phyloP scores from a whole-genome alignment of 1,140 invertebrate genomes.

The Drosophila equinoxialis region DNA sequence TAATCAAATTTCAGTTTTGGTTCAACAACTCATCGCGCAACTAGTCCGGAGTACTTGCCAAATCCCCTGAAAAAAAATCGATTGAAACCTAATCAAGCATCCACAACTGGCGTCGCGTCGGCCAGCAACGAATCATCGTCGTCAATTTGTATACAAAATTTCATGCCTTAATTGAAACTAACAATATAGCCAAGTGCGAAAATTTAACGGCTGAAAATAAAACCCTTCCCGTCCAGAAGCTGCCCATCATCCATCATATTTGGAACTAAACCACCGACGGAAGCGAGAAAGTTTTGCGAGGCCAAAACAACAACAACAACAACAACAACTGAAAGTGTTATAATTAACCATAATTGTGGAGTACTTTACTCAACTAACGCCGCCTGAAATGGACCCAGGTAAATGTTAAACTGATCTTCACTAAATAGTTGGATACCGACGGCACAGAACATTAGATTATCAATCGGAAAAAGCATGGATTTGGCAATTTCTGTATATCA shows the following conservation, averaged over 20 bases:
- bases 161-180: slow-evolving; percentile 79
- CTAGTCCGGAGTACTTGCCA: slow-evolving; percentile 8
- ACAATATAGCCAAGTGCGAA: slow-evolving; percentile 75
- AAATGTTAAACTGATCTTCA: slow-evolving; percentile 9
- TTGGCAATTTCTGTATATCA: no score
- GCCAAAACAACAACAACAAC: slow-evolving; percentile 4
- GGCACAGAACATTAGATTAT: not conserved
- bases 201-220: slow-evolving; percentile 65
- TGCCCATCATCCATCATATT: not conserved
- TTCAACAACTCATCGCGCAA: slow-evolving; percentile 49
- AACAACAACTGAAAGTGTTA: slow-evolving; percentile 27
- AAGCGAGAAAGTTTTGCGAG: slow-evolving; percentile 49
- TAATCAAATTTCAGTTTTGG: slow-evolving; percentile 79
- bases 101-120: slow-evolving; percentile 57
- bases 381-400: slow-evolving; percentile 74
- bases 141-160: slow-evolving; percentile 76
- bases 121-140: slow-evolving; percentile 29
- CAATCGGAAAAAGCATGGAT: no score
- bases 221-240: not conserved
- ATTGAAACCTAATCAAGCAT: slow-evolving; percentile 54
- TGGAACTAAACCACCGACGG: slow-evolving; percentile 9
- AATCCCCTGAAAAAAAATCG: slow-evolving; percentile 15
- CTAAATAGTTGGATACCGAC: not conserved
- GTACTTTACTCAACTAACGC: slow-evolving; percentile 61
- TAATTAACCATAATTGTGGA: slow-evolving; percentile 61